phyloP scores from a whole-genome alignment of 2,113 vertebrate genomes.

The Mesoclemmys tuberculata region DNA sequence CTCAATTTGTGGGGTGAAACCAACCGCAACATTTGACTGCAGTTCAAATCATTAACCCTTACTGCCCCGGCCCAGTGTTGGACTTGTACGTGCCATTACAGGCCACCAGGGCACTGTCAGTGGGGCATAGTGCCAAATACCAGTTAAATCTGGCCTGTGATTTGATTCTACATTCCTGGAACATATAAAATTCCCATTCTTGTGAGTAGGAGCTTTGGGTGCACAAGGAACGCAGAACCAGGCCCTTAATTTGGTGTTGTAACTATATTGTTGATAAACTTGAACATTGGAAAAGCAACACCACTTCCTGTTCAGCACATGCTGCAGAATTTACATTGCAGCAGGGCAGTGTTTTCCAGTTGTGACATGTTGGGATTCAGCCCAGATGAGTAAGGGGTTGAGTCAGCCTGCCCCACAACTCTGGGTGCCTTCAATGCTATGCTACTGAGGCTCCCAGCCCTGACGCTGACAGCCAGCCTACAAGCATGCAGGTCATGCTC shows the following conservation, averaged over 20 bases:
- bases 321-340: background rate
- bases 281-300: background rate
- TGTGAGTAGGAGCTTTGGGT: background rate
- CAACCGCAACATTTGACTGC: conserved; percentile 24
- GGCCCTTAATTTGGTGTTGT: background rate
- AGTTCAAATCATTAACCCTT: background rate
- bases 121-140: background rate
- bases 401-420: no score
- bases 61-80: background rate
- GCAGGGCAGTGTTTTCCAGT: background rate
- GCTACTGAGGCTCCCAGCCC: no score
- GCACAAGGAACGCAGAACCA: fast-evolving
- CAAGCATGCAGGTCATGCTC: no score
- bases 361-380: no score
- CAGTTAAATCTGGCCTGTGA: conserved; percentile 1
- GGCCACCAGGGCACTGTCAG: background rate
- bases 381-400: no score
- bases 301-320: background rate
- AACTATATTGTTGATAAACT: background rate
- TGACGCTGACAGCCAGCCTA: no score
- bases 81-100: background rate
- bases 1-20: background rate
- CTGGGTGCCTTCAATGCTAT: no score
- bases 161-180: background rate
- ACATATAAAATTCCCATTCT: background rate